Evolutionary conservation across 2,113 vertebrate genomes (phyloP).

Genomic region (Okapia johnstoni): DNA sequence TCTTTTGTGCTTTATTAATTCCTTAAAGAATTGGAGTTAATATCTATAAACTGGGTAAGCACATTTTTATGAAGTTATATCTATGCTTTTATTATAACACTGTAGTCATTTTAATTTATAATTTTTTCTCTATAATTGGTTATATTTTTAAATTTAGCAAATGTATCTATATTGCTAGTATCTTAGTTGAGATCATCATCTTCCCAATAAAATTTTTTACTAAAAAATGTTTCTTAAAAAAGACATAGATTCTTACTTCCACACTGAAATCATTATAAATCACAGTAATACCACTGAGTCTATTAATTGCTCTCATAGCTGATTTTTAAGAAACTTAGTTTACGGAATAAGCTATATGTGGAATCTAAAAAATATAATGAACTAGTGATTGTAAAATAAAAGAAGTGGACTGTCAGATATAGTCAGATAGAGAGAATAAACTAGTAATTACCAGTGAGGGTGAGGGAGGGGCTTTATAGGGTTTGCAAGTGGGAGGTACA

Average conservation of each 20-base stretch:
- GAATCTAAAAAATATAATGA: neutral
- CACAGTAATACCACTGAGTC: neutral
- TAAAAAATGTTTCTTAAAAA: neutral
- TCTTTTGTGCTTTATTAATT: neutral
- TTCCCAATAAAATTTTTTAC: constrained; percentile 13
- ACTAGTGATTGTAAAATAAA: neutral
- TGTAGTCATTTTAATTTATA: constrained; percentile 30
- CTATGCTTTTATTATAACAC: constrained; percentile 29
- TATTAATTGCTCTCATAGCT: neutral
- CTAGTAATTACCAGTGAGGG: neutral
- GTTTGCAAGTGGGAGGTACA: neutral
- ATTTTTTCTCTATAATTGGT: neutral
- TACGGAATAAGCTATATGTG: neutral
- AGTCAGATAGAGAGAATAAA: neutral
- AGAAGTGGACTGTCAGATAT: neutral
- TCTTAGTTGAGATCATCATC: neutral
- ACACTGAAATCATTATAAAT: neutral
- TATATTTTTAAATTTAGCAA: constrained; percentile 17
- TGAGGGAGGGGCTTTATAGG: neutral
- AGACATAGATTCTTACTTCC: neutral
- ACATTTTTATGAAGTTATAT: constrained; percentile 11
- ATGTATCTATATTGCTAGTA: neutral
- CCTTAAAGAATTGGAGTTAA: constrained; percentile 1
- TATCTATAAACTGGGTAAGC: neutral
- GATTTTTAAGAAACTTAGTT: neutral